phyloP scores from a whole-genome alignment of 2,113 vertebrate species.

The Phasianus colchicus region DNA sequence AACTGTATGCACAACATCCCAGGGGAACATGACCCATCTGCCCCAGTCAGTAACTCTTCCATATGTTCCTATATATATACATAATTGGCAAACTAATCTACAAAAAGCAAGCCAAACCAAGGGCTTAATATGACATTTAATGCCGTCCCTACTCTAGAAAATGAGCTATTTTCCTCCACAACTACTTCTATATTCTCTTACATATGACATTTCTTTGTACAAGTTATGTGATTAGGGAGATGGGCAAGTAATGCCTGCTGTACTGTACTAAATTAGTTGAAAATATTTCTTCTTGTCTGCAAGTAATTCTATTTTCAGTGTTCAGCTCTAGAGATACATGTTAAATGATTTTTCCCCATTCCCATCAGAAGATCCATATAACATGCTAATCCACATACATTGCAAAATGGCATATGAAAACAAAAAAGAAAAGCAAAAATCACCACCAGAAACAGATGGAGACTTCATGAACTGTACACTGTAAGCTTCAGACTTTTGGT shows the following conservation, averaged over 20 bases:
- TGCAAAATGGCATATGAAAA: background rate
- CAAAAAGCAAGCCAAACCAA: slow-evolving; percentile 17
- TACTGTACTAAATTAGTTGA: background rate
- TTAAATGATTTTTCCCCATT: background rate
- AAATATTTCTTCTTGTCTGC: background rate
- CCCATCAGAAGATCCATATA: background rate
- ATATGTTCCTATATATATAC: slow-evolving; percentile 17
- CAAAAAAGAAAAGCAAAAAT: background rate
- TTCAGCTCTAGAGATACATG: background rate
- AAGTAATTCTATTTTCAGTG: background rate
- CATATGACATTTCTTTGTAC: background rate
- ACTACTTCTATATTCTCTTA: background rate
- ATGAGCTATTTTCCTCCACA: background rate
- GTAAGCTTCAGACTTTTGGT: background rate
- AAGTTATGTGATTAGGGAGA: background rate
- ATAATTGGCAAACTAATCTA: slow-evolving; percentile 2
- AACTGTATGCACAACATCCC: background rate
- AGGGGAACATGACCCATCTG: slow-evolving; percentile 54
- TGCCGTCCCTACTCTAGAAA: background rate
- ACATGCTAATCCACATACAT: background rate
- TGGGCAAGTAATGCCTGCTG: background rate
- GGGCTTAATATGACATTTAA: background rate
- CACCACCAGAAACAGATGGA: background rate
- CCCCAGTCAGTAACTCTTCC: slow-evolving; percentile 5
- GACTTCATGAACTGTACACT: background rate